These are phyloP conservation scores for Bolinopsis microptera DNA, from an alignment of 37 sponge, comb jelly and placozoan species.

Conservation along the genomic window DNA sequence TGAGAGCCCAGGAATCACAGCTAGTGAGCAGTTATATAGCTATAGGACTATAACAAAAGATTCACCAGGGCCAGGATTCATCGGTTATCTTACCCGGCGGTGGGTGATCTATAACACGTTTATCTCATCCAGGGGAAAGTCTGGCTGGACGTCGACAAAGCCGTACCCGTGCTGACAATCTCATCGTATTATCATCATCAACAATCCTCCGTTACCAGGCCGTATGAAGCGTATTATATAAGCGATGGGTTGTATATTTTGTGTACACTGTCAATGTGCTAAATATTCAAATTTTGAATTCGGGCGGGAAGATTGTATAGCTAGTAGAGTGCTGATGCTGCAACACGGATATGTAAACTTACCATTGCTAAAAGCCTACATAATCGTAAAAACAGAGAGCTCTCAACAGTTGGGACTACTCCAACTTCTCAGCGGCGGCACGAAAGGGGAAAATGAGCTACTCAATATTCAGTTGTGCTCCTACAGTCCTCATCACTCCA, in stretches of 20 bases:
- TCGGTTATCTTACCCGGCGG: too few relatives aligned
- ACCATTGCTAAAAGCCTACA: not conserved
- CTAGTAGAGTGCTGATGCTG: not conserved
- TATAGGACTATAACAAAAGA: too few relatives aligned
- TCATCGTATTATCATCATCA: not conserved
- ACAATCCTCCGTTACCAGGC: not conserved
- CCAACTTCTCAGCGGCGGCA: too few relatives aligned
- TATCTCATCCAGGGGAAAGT: too few relatives aligned
- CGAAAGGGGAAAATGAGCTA: not conserved
- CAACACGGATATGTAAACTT: not conserved
- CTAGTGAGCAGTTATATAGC: too few relatives aligned
- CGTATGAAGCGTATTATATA: not conserved
- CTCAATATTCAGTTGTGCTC: not conserved
- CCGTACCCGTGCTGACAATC: not conserved
- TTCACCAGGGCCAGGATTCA: too few relatives aligned
- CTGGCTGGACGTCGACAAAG: not conserved
- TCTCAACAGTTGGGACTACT: not conserved
- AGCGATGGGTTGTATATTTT: not conserved
- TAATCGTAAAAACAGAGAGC: not conserved
- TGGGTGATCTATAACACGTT: too few relatives aligned
- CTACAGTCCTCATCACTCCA: too few relatives aligned
- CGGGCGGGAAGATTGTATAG: constrained; percentile 13
- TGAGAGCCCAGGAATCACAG: too few relatives aligned
- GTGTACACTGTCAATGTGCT: not conserved
- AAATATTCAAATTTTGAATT: constrained; percentile 10